phyloP scores from a whole-genome alignment of 1,140 invertebrate species.

The Aleiodes sp. region DNA sequence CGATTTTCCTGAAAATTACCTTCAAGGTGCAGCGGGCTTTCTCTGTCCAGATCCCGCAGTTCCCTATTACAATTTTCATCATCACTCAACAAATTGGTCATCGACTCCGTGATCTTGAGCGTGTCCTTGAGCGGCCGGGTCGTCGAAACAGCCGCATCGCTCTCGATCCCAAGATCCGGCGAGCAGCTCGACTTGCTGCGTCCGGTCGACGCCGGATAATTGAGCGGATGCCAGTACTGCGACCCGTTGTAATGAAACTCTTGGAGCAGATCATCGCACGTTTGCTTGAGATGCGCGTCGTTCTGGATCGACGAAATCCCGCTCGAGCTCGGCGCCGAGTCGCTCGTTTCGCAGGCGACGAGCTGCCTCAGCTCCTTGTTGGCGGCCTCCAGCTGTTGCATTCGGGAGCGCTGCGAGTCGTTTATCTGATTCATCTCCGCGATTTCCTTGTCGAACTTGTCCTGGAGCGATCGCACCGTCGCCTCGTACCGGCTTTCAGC shows the following conservation, averaged over 20 bases:
- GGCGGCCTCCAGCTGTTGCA: constrained; percentile 56
- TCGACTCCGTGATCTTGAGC: constrained; percentile 67
- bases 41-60: constrained; percentile 48
- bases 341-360: constrained; percentile 54
- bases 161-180: constrained; percentile 78
- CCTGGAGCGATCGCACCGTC: constrained; percentile 49
- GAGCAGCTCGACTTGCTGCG: constrained; percentile 69
- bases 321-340: constrained; percentile 60
- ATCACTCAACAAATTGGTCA: constrained; percentile 67
- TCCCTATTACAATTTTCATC: constrained; percentile 52
- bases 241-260: constrained; percentile 55
- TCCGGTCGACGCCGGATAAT: constrained; percentile 45
- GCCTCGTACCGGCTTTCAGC: constrained; percentile 53
- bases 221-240: constrained; percentile 56
- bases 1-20: constrained; percentile 51
- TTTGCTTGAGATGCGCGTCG: constrained; percentile 48
- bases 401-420: constrained; percentile 53
- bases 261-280: constrained; percentile 51
- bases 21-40: constrained; percentile 59
- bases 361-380: constrained; percentile 61
- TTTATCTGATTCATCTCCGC: constrained; percentile 60
- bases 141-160: constrained; percentile 68
- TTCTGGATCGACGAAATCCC: constrained; percentile 58
- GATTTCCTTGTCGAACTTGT: constrained; percentile 61
- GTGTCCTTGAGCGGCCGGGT: constrained; percentile 64